Evolutionary conservation across 92 coral and sea anemone genomes (phyloP).

Genomic region (Zoanthus sansibaricus): DNA sequence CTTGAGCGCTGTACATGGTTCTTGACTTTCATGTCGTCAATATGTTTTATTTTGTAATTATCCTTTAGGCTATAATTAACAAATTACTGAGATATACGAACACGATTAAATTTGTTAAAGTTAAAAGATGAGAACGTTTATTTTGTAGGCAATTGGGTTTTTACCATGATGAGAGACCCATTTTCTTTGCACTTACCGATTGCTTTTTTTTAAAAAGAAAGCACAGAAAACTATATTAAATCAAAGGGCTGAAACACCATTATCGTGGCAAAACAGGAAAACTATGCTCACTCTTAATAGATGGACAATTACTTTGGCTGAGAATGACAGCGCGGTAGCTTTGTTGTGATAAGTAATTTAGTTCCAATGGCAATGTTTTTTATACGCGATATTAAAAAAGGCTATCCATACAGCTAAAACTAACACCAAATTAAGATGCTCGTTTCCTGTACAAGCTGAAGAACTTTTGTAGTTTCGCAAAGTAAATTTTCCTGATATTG

Average conservation of each 20-base stretch:
- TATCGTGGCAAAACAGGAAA: neutral
- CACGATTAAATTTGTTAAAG: neutral
- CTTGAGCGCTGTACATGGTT: neutral
- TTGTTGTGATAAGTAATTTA: neutral
- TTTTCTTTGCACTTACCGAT: no score
- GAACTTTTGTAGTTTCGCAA: neutral
- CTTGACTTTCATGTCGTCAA: neutral
- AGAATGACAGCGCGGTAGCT: neutral
- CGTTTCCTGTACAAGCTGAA: neutral
- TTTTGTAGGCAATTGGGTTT: neutral
- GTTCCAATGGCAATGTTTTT: no score
- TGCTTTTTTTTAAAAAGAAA: neutral
- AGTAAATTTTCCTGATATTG: neutral
- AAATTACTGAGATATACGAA: neutral
- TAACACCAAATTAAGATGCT: neutral
- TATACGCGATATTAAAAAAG: no score
- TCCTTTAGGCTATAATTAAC: conserved; percentile 31
- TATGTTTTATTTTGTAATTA: conserved; percentile 1
- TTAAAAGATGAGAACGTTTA: neutral
- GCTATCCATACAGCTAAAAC: neutral
- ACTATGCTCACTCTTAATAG: neutral
- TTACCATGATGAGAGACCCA: neutral
- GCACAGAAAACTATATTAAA: neutral
- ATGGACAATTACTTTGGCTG: neutral
- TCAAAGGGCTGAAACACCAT: neutral